These are phyloP conservation scores for Macrobrachium rosenbergii DNA, from an alignment of 1,140 invertebrate genomes.

Conservation along the genomic window DNA sequence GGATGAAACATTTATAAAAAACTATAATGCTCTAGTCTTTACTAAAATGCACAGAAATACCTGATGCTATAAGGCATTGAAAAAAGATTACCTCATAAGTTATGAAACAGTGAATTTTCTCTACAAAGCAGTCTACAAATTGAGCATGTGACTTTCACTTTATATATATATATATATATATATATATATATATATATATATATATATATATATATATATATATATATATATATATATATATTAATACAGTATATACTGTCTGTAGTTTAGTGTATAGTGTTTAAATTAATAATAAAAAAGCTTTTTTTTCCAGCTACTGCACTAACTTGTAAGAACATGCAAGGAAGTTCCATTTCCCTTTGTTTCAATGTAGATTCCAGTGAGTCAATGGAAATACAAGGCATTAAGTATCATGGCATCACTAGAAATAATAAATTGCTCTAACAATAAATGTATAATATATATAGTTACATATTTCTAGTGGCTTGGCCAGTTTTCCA, in stretches of 20 bases:
- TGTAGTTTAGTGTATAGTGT: slow-evolving; percentile 6
- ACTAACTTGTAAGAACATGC: slow-evolving; percentile 43
- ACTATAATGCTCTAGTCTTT: too few species aligned
- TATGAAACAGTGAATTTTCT: too few species aligned
- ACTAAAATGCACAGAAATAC: too few species aligned
- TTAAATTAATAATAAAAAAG: slow-evolving; percentile 24
- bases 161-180: slow-evolving; percentile 35
- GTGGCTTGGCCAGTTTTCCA: background rate
- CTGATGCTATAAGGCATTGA: too few species aligned
- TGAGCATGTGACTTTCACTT: background rate
- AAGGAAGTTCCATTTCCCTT: slow-evolving; percentile 43
- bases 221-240: slow-evolving; percentile 39
- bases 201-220: slow-evolving; percentile 36
- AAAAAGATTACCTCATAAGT: too few species aligned
- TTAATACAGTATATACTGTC: background rate
- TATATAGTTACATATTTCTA: background rate
- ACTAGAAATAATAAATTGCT: too few species aligned
- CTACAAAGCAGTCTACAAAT: too few species aligned
- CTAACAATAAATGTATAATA: background rate
- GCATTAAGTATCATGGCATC: background rate
- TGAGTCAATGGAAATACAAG: slow-evolving; percentile 14
- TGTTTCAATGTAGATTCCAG: background rate
- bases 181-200: slow-evolving; percentile 38
- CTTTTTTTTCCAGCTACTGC: slow-evolving; percentile 16
- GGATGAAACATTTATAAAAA: too few species aligned